Evolutionary conservation across 2,888 invertebrate genomes (phyloP).

Genomic region (Sesamia inferens): DNA sequence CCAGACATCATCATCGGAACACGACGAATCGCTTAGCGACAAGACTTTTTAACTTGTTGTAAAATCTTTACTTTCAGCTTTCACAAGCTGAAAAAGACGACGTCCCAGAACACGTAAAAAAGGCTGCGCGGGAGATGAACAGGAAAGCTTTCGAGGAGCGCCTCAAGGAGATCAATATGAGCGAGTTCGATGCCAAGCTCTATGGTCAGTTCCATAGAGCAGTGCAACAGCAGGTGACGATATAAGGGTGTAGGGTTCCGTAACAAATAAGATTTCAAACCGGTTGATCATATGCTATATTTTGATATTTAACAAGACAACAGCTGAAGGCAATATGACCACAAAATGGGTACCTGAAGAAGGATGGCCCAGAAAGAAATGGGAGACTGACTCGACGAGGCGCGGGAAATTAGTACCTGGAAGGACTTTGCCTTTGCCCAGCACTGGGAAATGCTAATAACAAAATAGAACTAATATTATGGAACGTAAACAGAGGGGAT

Average conservation of each 20-base stretch:
- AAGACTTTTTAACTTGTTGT: neutral
- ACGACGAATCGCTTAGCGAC: too few species aligned
- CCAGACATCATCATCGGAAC: too few species aligned
- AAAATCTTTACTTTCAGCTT: constrained; percentile 80
- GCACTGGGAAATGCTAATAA: too few species aligned
- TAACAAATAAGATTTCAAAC: neutral
- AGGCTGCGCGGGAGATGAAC: constrained; percentile 98
- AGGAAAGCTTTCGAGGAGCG: constrained; percentile 96
- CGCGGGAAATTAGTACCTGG: too few species aligned
- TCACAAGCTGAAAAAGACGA: constrained; percentile 97
- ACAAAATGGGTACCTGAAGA: too few species aligned
- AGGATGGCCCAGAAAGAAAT: too few species aligned
- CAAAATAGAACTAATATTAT: too few species aligned
- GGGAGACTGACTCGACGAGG: too few species aligned
- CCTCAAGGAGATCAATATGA: constrained; percentile 98
- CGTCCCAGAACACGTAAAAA: constrained; percentile 96
- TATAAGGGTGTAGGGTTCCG: neutral
- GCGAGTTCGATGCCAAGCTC: constrained; percentile 96
- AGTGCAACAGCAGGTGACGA: constrained; percentile 91
- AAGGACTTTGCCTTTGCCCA: too few species aligned
- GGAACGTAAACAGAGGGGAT: too few species aligned
- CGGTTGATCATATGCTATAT: neutral
- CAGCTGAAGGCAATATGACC: too few species aligned
- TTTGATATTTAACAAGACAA: too few species aligned
- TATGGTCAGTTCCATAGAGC: constrained; percentile 95